These are phyloP conservation scores for Neodontobutis hainanensis DNA, from an alignment of 2,113 vertebrate species.

Conservation along the genomic window DNA sequence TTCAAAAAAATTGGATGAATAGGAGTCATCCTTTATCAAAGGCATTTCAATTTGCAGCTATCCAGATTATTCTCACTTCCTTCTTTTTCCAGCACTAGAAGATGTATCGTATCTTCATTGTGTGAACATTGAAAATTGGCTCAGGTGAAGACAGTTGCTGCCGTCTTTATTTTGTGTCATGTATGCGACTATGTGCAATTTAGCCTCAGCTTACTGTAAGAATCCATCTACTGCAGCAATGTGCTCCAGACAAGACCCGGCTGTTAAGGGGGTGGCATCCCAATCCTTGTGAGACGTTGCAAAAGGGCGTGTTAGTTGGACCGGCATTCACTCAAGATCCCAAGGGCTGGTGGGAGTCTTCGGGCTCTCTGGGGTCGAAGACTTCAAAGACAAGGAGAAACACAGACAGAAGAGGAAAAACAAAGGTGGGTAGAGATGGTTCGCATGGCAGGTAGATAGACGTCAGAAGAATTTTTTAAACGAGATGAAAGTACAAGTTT, in stretches of 20 bases:
- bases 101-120: conserved; percentile 39
- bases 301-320: conserved; percentile 63
- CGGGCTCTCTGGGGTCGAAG: conserved; percentile 80
- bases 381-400: conserved; percentile 80
- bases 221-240: conserved; percentile 47
- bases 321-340: conserved; percentile 81
- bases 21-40: conserved; percentile 27
- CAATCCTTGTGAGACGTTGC: conserved; percentile 62
- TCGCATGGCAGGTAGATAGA: conserved; percentile 66
- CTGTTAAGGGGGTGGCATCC: conserved; percentile 53
- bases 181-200: conserved; percentile 41
- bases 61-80: conserved; percentile 24
- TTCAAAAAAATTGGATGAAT: background rate
- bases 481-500: conserved; percentile 59
- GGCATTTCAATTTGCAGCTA: conserved; percentile 20
- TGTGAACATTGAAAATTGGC: conserved; percentile 59
- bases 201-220: conserved; percentile 45
- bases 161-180: conserved; percentile 52
- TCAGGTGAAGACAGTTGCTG: conserved; percentile 66
- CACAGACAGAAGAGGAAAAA: conserved; percentile 80
- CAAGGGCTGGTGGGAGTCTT: conserved; percentile 78
- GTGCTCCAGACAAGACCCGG: conserved; percentile 59
- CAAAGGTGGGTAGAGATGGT: conserved; percentile 79
- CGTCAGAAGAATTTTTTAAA: conserved; percentile 62
- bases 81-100: conserved; percentile 22